Conservation (phyloP, 2,113 vertebrate genomes). For the Camelus dromedarius region DNA sequence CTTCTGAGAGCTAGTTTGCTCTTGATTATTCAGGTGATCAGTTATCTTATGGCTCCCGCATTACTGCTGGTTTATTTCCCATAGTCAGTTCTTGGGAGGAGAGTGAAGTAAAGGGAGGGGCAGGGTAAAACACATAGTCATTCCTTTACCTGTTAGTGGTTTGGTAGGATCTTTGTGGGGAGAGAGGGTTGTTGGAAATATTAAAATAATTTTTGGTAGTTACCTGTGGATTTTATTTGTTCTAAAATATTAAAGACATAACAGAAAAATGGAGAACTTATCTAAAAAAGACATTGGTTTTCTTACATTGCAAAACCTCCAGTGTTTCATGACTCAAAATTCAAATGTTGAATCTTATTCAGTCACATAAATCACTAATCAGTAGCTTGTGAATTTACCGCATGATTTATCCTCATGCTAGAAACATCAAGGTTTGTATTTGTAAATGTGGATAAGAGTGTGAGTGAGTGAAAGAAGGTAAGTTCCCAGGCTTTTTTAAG, state of each 20-base stretch:
- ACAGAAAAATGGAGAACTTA: background rate
- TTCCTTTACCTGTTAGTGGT: background rate
- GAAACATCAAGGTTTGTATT: slow-evolving; percentile 1
- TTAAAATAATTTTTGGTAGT: background rate
- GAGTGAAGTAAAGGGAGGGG: background rate
- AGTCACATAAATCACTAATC: background rate
- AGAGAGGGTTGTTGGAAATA: background rate
- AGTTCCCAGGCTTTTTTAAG: slow-evolving; percentile 80
- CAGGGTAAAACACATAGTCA: background rate
- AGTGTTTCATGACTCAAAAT: background rate
- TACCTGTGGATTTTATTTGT: background rate
- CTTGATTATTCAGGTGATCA: background rate
- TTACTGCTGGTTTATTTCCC: background rate
- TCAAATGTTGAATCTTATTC: background rate
- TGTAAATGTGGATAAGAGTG: background rate
- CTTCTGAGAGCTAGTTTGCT: background rate
- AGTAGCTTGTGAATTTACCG: background rate
- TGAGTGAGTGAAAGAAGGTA: slow-evolving; percentile 2
- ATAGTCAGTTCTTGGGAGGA: background rate
- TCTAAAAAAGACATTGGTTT: background rate
- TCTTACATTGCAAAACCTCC: background rate
- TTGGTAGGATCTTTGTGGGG: background rate
- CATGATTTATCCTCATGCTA: background rate
- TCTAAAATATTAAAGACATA: background rate
- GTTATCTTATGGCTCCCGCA: background rate